These are phyloP conservation scores for Oceanodroma leucorhoa DNA, from an alignment of 2,797 vertebrate genomes.

Conservation along the genomic window DNA sequence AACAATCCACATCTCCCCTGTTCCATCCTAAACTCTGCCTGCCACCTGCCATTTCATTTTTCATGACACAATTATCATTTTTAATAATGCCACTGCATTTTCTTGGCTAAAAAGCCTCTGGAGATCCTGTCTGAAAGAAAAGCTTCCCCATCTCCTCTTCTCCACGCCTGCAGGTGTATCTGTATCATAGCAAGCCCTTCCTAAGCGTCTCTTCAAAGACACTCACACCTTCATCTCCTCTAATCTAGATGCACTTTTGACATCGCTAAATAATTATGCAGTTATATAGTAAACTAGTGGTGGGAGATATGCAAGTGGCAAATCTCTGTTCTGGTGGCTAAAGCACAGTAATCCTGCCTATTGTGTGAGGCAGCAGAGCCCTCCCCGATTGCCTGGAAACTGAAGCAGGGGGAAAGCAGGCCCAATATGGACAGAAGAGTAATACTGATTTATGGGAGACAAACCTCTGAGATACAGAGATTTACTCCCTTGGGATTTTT, in stretches of 20 bases:
- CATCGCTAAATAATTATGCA: constrained; percentile 7
- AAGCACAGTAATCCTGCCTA: background rate
- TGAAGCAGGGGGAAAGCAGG: background rate
- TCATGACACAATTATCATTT: background rate
- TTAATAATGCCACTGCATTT: constrained; percentile 30
- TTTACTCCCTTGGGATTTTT: background rate
- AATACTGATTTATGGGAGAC: background rate
- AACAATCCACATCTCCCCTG: background rate
- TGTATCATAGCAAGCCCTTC: constrained; percentile 1
- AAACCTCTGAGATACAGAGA: background rate
- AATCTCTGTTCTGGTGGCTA: background rate
- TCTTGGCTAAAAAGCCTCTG: constrained; percentile 27
- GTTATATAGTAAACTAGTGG: background rate
- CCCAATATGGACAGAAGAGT: background rate
- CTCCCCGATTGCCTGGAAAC: background rate
- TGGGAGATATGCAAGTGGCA: background rate
- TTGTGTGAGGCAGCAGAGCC: background rate
- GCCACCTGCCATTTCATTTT: constrained; percentile 39
- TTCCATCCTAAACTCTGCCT: background rate
- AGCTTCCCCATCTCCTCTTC: background rate
- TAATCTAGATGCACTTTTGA: constrained; percentile 24
- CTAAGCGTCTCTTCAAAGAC: constrained; percentile 32
- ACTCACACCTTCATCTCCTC: background rate
- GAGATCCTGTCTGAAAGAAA: constrained; percentile 19
- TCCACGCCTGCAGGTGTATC: background rate